Evolutionary conservation across 2,888 invertebrate species (phyloP).

Genomic region (Oconnorella tubifera): DNA sequence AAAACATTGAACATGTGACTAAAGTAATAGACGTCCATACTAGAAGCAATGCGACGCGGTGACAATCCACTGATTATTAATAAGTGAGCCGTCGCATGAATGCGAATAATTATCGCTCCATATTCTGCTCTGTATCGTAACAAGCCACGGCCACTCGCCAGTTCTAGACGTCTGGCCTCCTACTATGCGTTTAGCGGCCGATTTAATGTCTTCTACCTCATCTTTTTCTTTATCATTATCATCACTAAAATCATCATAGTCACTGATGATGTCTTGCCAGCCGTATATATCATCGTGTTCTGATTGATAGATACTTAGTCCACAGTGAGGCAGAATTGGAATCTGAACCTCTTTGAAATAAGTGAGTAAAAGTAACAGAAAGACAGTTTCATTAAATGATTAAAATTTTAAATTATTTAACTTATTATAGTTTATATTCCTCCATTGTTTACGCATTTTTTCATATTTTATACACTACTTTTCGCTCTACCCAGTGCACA

Average conservation of each 20-base stretch:
- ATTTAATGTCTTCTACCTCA: background rate
- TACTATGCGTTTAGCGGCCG: slow-evolving; percentile 47
- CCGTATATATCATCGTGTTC: background rate
- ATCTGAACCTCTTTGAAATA: background rate
- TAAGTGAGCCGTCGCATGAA: slow-evolving; percentile 51
- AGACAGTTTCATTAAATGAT: no score
- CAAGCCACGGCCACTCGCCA: slow-evolving; percentile 56
- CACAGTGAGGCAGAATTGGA: background rate
- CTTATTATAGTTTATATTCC: no score
- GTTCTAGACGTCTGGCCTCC: slow-evolving; percentile 47
- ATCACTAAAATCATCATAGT: no score
- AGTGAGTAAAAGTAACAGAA: no score
- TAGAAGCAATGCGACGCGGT: slow-evolving; percentile 56
- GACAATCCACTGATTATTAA: slow-evolving; percentile 51
- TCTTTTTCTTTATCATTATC: no score
- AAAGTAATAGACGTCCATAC: slow-evolving; percentile 16
- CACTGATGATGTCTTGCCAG: no score
- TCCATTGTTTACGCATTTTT: no score
- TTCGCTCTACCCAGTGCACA: no score
- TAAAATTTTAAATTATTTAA: no score
- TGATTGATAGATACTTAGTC: background rate
- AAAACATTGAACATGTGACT: no score
- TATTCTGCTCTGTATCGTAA: slow-evolving; percentile 40
- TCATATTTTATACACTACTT: no score
- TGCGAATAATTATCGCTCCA: slow-evolving; percentile 42